Conservation (phyloP, 1,140 invertebrate genomes). For the Sitophilus oryzae region DNA sequence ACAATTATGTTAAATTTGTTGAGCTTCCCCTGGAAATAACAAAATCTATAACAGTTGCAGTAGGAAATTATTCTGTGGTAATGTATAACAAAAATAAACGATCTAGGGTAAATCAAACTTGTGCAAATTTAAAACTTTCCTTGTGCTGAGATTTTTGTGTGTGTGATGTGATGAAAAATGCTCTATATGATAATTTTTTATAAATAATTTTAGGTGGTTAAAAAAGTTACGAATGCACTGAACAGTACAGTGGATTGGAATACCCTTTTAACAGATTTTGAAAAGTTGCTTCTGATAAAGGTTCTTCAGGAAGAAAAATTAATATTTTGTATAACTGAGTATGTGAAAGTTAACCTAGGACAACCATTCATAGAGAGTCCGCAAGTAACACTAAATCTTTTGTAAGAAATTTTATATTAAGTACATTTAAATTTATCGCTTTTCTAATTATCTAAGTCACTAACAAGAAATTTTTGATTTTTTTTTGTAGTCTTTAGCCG, state of each 20-base stretch:
- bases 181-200: background rate
- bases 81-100: no score
- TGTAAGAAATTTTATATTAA: no score
- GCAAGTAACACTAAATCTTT: conserved; percentile 57
- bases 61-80: conserved; percentile 57
- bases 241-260: conserved; percentile 53
- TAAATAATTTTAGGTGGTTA: conserved; percentile 47
- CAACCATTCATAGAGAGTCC: conserved; percentile 72
- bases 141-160: no score
- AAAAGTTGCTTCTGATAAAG: conserved; percentile 76
- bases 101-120: no score
- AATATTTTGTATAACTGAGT: conserved; percentile 71
- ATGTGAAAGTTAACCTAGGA: conserved; percentile 70
- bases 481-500: no score
- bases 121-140: no score
- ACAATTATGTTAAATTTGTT: conserved; percentile 50
- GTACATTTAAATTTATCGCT: no score
- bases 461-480: no score
- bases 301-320: conserved; percentile 76
- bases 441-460: no score
- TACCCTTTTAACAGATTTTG: conserved; percentile 58
- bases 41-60: conserved; percentile 50
- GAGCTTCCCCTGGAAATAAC: conserved; percentile 50
- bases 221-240: conserved; percentile 47
- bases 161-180: no score